phyloP scores from a whole-genome alignment of 1,140 invertebrate species.

The Platorchestia sp. region DNA sequence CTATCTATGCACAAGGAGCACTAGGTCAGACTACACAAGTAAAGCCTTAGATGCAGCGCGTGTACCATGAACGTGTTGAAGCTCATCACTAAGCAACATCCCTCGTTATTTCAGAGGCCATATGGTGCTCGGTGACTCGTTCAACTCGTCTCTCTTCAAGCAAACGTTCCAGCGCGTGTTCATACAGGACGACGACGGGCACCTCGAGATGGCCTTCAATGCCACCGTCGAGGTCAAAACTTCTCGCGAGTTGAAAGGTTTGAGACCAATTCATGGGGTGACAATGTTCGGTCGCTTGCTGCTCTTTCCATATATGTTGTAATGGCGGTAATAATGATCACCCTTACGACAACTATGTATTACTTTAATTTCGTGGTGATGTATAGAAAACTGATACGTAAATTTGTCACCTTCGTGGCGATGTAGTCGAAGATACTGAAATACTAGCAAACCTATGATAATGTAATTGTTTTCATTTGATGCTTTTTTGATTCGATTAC shows the following conservation, averaged over 20 bases:
- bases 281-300: too few relatives aligned
- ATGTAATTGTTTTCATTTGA: too few relatives aligned
- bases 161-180: conserved; percentile 99
- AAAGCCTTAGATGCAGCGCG: background rate
- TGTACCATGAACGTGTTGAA: background rate
- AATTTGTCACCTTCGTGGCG: too few relatives aligned
- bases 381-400: too few relatives aligned
- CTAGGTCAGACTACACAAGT: too few relatives aligned
- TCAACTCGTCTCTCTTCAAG: conserved; percentile 98
- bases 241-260: conserved; percentile 86
- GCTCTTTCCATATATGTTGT: too few relatives aligned
- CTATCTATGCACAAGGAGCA: too few relatives aligned
- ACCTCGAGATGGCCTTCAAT: conserved; percentile 99
- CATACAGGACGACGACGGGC: conserved; percentile 89
- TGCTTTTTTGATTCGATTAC: background rate
- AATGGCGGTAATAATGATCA: too few relatives aligned
- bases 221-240: conserved; percentile 96
- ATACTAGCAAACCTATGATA: too few relatives aligned
- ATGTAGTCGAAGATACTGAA: too few relatives aligned
- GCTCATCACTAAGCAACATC: background rate
- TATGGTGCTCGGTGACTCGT: conserved; percentile 99
- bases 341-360: too few relatives aligned
- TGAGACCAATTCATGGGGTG: background rate
- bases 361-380: too few relatives aligned
- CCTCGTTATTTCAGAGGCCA: conserved; percentile 82